Evolutionary conservation across 2,888 invertebrate species (phyloP), one percentile per base, ranked within the genome.

Genomic region (Athalia cordata): DNA sequence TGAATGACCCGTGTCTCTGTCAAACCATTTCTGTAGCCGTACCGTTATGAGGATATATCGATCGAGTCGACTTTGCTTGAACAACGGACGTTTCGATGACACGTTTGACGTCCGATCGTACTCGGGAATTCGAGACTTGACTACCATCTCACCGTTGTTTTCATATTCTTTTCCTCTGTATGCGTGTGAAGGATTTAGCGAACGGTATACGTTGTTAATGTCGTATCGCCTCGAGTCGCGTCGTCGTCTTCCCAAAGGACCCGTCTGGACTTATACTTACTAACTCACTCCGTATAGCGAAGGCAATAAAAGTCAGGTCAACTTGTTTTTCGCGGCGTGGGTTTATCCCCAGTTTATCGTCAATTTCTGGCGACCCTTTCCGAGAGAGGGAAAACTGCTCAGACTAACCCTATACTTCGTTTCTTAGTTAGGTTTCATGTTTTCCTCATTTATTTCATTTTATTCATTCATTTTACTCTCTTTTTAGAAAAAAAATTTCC

Each of bases 261-360:
- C 52, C 68, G 68, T 68, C 68, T 43, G 68, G 68, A 55, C 55
- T 68, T 68, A 29, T 29, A 68, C 43, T 68, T 68, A 68, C 68
- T 52, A 50, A 68, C 57, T 72, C 57, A 59, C 47, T 72, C 43
- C 45, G 15, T 59, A 13, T 62, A 47, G 72, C 5, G 43, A 72
- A 72, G 50, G 61, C 75, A 75, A 75, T 75, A 75, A 75, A 61
- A 62, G 52, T 75, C 62, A 52, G 62, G 61, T 62, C 15, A 62
- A 75, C 61, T 75, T 75, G 75, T 75, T 75, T 64, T 61, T 62
- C 62, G 62, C 62, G 43, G 75, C 52, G 61, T 62, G 49, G 75
- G 61, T 62, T 75, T 75, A 62, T 75, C 62, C 72, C 61, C 62
- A 64, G 64, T 75, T 75, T 61, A 75, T 75, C 75, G 61, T 75